Evolutionary conservation across 2,888 invertebrate genomes (phyloP), one percentile per base, ranked within the genome.

Genomic region (Eupithecia insigniata): DNA sequence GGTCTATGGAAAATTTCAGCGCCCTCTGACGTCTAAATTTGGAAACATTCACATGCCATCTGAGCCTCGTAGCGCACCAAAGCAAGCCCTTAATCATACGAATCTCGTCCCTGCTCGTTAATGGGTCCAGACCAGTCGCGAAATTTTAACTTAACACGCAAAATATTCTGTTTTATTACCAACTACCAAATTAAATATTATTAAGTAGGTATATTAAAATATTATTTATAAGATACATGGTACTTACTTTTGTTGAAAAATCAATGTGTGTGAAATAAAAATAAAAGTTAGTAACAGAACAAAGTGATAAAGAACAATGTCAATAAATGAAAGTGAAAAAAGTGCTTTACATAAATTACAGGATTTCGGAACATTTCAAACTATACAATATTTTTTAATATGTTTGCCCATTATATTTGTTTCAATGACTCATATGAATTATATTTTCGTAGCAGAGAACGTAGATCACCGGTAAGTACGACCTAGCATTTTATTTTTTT

Each of bases 401-500:
- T 89, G 90, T 82, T 79, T 91, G 36, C 84, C 90, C 2, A 67
- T 91, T 10, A 76, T 88, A 71, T 84, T 88, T 81, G 87, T 90
- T 39, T 87, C 91, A 4, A 92, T 92, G 91, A 86, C 88, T 61
- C 88, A 90, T 74, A 88, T 90, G n/a, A 92, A 92, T 77, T 92
- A 90, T 80, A 85, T 91, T 68, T 91, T 92, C 80, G 90, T 91
- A 61, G 90, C 92, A 34, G 89, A 90, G 82, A 85, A 89, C 78
- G 82, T 87, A 39, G 82, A 87, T 66, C 88, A 89, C 80, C 89
- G 92, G 91, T 90, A 83, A 84, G 78, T n/a, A n/a, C n/a, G n/a
- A n/a, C n/a, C n/a, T n/a, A n/a, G n/a, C n/a, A n/a, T n/a, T n/a
- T n/a, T n/a, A n/a, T n/a, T n/a, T n/a, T n/a, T n/a, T n/a, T n/a